Base-by-base conservation (phyloP, 2,888 invertebrate species). In the Ashinkailepas kermadecensis region DNA sequence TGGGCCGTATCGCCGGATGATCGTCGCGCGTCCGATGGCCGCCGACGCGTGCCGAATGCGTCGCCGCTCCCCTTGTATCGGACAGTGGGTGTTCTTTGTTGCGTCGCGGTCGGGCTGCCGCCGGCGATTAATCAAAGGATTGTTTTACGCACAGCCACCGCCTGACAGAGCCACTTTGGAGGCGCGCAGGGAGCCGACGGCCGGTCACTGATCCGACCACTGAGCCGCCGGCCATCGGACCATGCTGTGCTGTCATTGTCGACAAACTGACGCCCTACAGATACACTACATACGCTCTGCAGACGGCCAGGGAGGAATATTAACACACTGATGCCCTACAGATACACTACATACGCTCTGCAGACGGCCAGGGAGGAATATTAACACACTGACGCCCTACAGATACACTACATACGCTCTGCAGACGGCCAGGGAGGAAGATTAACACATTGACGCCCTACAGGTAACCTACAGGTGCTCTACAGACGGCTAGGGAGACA, bases 101-200 rank as follows among this genome's bases (percentile, higher is more conserved):
- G 54, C 54, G 8, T 10, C 8, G 21, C 21, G 18, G 21, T 21
- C 21, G 74, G 18, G 23, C 15, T 2, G 70, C 23, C 70, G 74
- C 12, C 54, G 13, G 56, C 74, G 74, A 74, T 74, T 74, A 74
- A 74, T 74, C 56, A 74, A 74, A 74, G 74, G 74, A 74, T 74
- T 74, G 74, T 56, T 74, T 74, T 74, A 74, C 74, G 54, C 39
- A 39, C 70, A 7, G 39, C 70, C 70, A 25, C 70, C 70, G 70
- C 7, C 70, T 23, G 70, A 39, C 70, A 39, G 70, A 13, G 15
- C 7, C 39, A 13, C 70, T 39, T 23, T 39, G 70, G 39, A 70
- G 12, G 39, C 12, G 23, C 70, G 70, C 70, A 15, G 21, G n/a
- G n/a, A 21, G 10, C 64, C 64, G 64, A 10, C 64, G n/a, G 21